Conservation (phyloP, 2,113 vertebrate species). For the Apaloderma vittatum region DNA sequence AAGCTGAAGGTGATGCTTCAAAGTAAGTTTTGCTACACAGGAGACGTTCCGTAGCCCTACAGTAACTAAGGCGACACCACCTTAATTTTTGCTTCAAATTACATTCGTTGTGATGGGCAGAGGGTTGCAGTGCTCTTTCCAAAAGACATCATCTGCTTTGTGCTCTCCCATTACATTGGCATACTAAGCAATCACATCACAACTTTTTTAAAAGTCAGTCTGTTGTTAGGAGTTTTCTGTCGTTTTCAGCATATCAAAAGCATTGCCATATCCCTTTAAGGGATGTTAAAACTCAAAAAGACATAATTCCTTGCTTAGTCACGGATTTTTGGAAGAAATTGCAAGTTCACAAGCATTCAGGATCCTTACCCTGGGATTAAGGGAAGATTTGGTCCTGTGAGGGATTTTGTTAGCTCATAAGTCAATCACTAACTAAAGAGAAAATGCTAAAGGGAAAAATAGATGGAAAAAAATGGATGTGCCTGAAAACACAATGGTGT, state of each 20-base stretch:
- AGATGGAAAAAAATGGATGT: not conserved
- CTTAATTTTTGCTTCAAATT: not conserved
- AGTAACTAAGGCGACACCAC: not conserved
- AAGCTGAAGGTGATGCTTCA: not conserved
- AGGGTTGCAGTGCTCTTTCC: not conserved
- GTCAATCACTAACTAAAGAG: not conserved
- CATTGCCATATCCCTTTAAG: not conserved
- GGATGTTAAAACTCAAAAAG: not conserved
- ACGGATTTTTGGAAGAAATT: not conserved
- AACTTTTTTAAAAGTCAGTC: not conserved
- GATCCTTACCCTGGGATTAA: not conserved
- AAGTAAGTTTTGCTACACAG: not conserved
- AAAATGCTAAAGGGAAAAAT: not conserved
- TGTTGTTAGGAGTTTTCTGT: not conserved
- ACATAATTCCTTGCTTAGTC: conserved; percentile 12
- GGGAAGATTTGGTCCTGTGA: not conserved
- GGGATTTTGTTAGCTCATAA: not conserved
- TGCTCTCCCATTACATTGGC: not conserved
- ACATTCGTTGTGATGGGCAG: not conserved
- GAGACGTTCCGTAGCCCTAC: not conserved
- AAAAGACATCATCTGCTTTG: not conserved
- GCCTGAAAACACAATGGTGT: not conserved
- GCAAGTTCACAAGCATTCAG: not conserved
- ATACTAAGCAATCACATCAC: not conserved
- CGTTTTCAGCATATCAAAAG: conserved; percentile 1